These are phyloP conservation scores for Enteromius argenteus DNA, from an alignment of 2,797 vertebrate species.

Conservation along the genomic window DNA sequence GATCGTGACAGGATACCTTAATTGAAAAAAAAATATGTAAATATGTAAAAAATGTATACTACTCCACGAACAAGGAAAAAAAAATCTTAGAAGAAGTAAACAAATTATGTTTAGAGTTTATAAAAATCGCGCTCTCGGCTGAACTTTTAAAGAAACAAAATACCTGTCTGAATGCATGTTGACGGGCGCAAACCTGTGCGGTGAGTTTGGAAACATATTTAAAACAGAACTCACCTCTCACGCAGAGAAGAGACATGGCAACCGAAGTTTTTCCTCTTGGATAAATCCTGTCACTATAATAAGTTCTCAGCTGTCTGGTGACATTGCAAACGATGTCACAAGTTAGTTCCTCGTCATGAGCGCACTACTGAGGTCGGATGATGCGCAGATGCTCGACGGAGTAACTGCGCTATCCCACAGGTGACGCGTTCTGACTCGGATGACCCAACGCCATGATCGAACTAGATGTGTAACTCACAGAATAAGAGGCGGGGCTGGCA, in stretches of 20 bases:
- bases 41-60: not conserved
- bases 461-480: conserved; percentile 61
- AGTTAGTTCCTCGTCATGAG: conserved; percentile 30
- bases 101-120: not conserved
- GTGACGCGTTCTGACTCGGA: conserved; percentile 59
- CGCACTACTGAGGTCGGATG: not conserved
- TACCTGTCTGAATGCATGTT: not conserved
- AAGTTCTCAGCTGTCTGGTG: conserved; percentile 58
- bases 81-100: conserved; percentile 8
- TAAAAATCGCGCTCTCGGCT: not conserved
- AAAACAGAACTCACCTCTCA: conserved; percentile 74
- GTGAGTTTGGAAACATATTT: not conserved
- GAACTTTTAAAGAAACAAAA: not conserved
- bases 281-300: conserved; percentile 60
- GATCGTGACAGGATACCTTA: not conserved
- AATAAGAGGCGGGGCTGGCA: conserved; percentile 52
- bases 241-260: conserved; percentile 83
- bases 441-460: conserved; percentile 65
- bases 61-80: not conserved
- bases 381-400: conserved; percentile 22
- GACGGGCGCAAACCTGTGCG: not conserved
- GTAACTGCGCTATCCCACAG: conserved; percentile 37
- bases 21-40: too few relatives aligned
- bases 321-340: conserved; percentile 59
- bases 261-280: conserved; percentile 59